Evolutionary conservation across 2,797 vertebrate genomes (phyloP), one percentile per base, ranked within the genome.

Genomic region (Lithobates pipiens): DNA sequence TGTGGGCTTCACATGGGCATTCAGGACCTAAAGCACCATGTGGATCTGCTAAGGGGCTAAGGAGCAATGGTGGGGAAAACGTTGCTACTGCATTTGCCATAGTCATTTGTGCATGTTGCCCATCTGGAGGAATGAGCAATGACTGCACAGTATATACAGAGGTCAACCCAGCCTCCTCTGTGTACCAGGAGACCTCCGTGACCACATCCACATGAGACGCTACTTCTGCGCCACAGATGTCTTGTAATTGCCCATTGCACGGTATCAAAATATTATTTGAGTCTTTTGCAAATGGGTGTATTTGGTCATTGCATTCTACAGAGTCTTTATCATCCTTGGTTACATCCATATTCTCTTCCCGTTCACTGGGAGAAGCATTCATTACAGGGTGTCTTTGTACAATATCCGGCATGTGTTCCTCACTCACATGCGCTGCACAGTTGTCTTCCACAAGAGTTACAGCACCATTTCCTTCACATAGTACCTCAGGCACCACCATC

Each of bases 131-230:
- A 21, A 54, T 61, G 27, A 81, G 34, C 4, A 81, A 27, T 18
- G 79, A 81, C 46, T 81, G 79, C 68, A 81, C 69, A 21, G 69
- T 72, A 23, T 73, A 81, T 16, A 81, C 9, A 0, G 79, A 81
- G n/a, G 79, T 72, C 9, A 81, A 46, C n/a, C 69, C 69, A 0
- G 34, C n/a, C 25, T 81, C 79, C 23, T 81, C 68, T 27, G 46
- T 72, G 50, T 81, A 81, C 79, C 79, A 81, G 25, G 79, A 81
- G 69, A 81, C 50, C 69, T 81, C 34, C 0, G 79, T 72, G 39
- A 81, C 69, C n/a, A 72, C 32, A 27, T 70, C 67, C 16, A 80
- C 11, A 54, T 54, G 44, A 27, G 77, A 34, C 5, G 10, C 44
- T 32, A 18, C 77, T 32, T 5, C 67, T 4, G 29, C 2, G 7